Conservation (phyloP, 2,888 invertebrate species). For the Metallyticus violacea region DNA sequence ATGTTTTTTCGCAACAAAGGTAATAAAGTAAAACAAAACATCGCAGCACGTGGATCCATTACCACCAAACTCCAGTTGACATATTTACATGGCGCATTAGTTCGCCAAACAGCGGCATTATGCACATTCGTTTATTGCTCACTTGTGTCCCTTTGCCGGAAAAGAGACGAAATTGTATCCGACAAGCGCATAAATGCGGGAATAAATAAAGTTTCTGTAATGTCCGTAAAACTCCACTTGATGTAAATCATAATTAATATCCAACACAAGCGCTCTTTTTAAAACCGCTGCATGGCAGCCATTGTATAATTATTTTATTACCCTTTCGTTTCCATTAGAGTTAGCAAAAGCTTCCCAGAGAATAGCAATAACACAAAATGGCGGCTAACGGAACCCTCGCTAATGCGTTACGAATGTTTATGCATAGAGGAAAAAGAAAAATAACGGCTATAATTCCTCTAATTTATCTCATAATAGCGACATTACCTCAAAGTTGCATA, state of each 20-base stretch:
- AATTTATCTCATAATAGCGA: not conserved
- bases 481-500: not conserved
- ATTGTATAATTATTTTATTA: not conserved
- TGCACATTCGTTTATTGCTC: not conserved
- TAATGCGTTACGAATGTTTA: not conserved
- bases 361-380: too few relatives aligned
- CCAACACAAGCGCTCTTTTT: not conserved
- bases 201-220: not conserved
- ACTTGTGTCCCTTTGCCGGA: not conserved
- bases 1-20: too few relatives aligned
- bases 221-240: not conserved
- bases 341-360: not conserved
- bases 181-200: not conserved
- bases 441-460: not conserved
- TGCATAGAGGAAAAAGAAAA: not conserved
- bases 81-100: not conserved
- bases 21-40: too few relatives aligned
- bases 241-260: not conserved
- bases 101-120: not conserved
- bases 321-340: not conserved
- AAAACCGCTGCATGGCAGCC: not conserved
- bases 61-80: not conserved
- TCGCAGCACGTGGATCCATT: not conserved
- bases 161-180: not conserved
- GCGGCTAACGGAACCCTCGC: too few relatives aligned